Base-by-base conservation (phyloP, 2,888 invertebrate species). In the Clanis bilineata region DNA sequence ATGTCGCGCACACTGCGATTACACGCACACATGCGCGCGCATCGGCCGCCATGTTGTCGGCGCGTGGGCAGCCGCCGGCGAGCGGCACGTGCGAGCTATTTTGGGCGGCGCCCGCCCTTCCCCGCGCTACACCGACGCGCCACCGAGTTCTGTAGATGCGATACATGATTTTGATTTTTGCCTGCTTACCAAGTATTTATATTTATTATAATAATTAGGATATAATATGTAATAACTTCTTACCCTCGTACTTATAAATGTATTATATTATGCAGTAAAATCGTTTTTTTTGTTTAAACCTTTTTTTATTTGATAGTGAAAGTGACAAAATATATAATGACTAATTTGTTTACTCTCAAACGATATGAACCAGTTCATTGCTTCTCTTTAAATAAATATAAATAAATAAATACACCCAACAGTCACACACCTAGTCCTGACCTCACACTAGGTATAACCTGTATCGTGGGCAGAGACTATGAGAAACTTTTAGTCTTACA, bases 61-160 rank as follows among this genome's bases (percentile, higher is more conserved):
- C 90, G 90, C 91, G 87, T 88, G 90, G 88, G 90, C 90, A 88
- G 81, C 82, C 85, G 82, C 78, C 78, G 78, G 77, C 81, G 80
- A 79, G 77, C 82, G 90, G 90, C 92, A 92, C 92, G 92, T 92
- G 91, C 90, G 92, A 72, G 79, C 90, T 92, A 92, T 92, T 92
- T 90, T 87, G 83, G 91, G 91, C 90, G 90, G 87, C 86, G 85
- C 82, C 83, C 84, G 81, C 82, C 76, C 73, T 78, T 65, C 74
- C 71, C 77, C 80, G 76, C 69, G 47, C 64, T 55, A 61, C 69
- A 45, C 63, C 1, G 57, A 57, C 58, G 61, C 66, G 62, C 66
- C 64, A 76, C 62, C 64, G 71, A 70, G 68, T 70, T 74, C 68
- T 72, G 73, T 73, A 80, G 79, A 77, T 71, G 65, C 70, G 72